Conservation (phyloP, 2,113 vertebrate genomes). For the Nansenia antarctica region DNA sequence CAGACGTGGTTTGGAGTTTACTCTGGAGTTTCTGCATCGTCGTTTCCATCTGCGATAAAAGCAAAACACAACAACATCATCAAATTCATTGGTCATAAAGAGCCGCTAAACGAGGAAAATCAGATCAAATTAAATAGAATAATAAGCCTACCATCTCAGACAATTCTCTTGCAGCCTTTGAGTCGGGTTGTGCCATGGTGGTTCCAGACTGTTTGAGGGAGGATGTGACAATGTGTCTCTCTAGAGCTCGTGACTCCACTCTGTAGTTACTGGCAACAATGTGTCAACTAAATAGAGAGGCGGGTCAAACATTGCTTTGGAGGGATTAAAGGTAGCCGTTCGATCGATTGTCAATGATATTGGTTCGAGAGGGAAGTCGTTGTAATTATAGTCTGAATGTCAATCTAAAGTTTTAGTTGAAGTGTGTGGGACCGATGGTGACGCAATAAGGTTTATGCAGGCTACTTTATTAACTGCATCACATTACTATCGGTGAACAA, state of each 20-base stretch:
- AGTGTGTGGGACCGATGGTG: no score
- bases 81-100: background rate
- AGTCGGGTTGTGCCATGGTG: constrained; percentile 58
- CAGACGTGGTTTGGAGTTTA: constrained; percentile 76
- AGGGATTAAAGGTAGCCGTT: no score
- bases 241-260: background rate
- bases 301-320: background rate
- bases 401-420: no score
- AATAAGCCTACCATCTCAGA: constrained; percentile 59
- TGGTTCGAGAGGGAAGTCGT: background rate
- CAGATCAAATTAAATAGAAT: no score
- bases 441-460: no score
- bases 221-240: no score
- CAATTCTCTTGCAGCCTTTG: constrained; percentile 53
- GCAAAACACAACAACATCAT: background rate
- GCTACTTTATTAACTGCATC: no score
- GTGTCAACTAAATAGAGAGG: background rate
- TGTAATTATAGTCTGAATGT: background rate
- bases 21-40: constrained; percentile 79
- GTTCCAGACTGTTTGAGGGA: background rate
- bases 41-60: constrained; percentile 76
- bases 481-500: no score
- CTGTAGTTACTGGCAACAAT: background rate
- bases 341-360: background rate
- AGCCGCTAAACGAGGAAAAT: no score